Base-by-base conservation (phyloP, 1,140 invertebrate genomes). In the Macrobrachium nipponense region DNA sequence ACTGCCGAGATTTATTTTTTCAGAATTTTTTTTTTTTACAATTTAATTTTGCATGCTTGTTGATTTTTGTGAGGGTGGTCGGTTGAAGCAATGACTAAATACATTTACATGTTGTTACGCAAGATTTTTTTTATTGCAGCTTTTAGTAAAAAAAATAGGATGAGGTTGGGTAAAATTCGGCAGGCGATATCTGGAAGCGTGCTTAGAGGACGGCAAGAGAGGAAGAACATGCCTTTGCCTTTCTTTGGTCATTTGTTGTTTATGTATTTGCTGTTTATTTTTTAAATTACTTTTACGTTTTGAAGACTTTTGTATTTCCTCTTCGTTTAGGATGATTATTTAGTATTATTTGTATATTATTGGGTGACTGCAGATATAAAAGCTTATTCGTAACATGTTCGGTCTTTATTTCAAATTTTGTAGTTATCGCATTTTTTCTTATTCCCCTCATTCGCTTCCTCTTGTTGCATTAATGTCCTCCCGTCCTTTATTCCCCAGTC, bases 371-470 rank as follows among this genome's bases (percentile, higher is more conserved):
- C 18, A 36, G n/a, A 62, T 0, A 43, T 58, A 36, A 27, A 15
- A 23, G 51, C 20, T 61, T 59, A 61, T 61, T 17, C 58, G 75
- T 60, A 68, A 15, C 60, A 27, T 80, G 20, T 61, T 23, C 51
- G 20, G 18, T 75, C 43, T 44, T 5, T 6, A 51, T 61, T 80
- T 44, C 60, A 77, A 58, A 20, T 76, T 82, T 82, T 82, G 44
- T 59, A 66, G 23, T 70, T 84, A 84, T 86, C 77, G 66, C 59
- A 80, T 80, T 86, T 84, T 86, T 73, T 23, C 23, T 17, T 86
- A 62, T 44, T 86, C 62, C 84, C 78, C 64, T 80, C 84, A 73
- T 86, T 86, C 84, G 84, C 77, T 86, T 86, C 84, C 84, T 86
- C 66, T 80, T 61, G 51, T 51, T 51, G 51, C 58, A 44, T 62